A percentile compares a stretch with the other conserved stretches of the same genome.
Conservation (phyloP, 2,113 vertebrate species). For the Shinisaurus crocodilurus region DNA sequence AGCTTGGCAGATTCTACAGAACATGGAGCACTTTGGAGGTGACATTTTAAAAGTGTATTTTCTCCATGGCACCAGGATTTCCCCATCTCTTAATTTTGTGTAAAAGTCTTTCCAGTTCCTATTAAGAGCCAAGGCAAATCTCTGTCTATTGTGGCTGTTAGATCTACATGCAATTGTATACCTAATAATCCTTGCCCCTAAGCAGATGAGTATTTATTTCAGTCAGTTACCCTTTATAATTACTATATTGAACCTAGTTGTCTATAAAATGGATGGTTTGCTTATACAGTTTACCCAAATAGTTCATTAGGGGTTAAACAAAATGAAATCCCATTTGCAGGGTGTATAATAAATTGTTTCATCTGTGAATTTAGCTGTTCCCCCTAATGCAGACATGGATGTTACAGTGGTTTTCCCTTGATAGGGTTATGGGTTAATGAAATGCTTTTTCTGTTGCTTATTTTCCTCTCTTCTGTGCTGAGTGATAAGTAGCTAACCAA, state of each 20-base stretch:
- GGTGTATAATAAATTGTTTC: slow-evolving; percentile 95
- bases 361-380: slow-evolving; percentile 94
- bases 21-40: slow-evolving; percentile 3
- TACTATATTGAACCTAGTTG: slow-evolving; percentile 92
- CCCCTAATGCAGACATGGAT: slow-evolving; percentile 97
- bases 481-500: slow-evolving; percentile 94
- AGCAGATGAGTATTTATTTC: slow-evolving; percentile 91
- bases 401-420: slow-evolving; percentile 91
- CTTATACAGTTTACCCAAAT: slow-evolving; percentile 89
- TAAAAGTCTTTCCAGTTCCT: slow-evolving; percentile 43
- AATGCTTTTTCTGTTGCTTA: slow-evolving; percentile 98
- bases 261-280: slow-evolving; percentile 91
- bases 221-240: slow-evolving; percentile 92
- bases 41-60: background rate
- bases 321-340: slow-evolving; percentile 87
- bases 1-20: background rate
- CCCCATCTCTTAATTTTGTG: slow-evolving; percentile 47
- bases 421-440: slow-evolving; percentile 99
- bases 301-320: slow-evolving; percentile 89
- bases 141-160: slow-evolving; percentile 70
- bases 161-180: slow-evolving; percentile 73
- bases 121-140: slow-evolving; percentile 40
- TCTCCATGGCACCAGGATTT: slow-evolving; percentile 46
- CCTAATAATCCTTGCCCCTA: slow-evolving; percentile 82
- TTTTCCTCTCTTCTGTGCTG: slow-evolving; percentile 97